phyloP scores from a whole-genome alignment of 2,888 invertebrate genomes.

The Tachina grossa region DNA sequence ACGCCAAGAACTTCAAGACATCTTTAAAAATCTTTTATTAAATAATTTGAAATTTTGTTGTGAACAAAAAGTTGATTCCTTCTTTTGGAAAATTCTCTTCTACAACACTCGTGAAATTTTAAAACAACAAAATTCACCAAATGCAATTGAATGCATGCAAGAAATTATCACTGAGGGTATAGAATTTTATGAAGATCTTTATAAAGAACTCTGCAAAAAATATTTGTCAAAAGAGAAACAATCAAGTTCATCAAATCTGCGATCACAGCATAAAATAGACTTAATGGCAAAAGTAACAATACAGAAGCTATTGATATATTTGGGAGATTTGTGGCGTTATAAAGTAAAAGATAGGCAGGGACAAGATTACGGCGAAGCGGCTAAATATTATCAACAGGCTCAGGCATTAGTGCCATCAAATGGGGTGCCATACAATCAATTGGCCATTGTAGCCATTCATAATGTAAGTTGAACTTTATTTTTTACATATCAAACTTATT shows the following conservation, averaged over 20 bases:
- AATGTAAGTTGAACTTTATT: slow-evolving; percentile 74
- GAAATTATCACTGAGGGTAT: slow-evolving; percentile 89
- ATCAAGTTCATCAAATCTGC: slow-evolving; percentile 21
- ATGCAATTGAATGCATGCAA: slow-evolving; percentile 85
- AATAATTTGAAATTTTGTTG: slow-evolving; percentile 94
- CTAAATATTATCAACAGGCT: slow-evolving; percentile 96
- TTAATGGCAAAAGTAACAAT: slow-evolving; percentile 91
- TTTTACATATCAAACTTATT: slow-evolving; percentile 81
- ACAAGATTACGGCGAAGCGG: slow-evolving; percentile 83
- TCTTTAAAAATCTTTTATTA: slow-evolving; percentile 87
- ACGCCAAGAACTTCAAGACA: slow-evolving; percentile 86
- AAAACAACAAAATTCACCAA: slow-evolving; percentile 86
- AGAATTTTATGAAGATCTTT: slow-evolving; percentile 89
- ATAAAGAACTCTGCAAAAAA: slow-evolving; percentile 88
- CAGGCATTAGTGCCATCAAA: slow-evolving; percentile 97
- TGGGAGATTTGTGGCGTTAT: slow-evolving; percentile 97
- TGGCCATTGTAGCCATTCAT: slow-evolving; percentile 93
- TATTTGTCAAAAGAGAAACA: slow-evolving; percentile 83
- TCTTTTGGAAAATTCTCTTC: slow-evolving; percentile 95
- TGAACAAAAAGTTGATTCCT: slow-evolving; percentile 93
- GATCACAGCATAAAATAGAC: slow-evolving; percentile 83
- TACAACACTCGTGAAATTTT: slow-evolving; percentile 93
- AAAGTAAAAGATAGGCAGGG: slow-evolving; percentile 86
- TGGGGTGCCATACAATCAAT: slow-evolving; percentile 96
- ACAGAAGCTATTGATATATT: slow-evolving; percentile 93